Evolutionary conservation across 2,797 vertebrate species (phyloP).

Genomic region (Oreonectes daqikongensis): DNA sequence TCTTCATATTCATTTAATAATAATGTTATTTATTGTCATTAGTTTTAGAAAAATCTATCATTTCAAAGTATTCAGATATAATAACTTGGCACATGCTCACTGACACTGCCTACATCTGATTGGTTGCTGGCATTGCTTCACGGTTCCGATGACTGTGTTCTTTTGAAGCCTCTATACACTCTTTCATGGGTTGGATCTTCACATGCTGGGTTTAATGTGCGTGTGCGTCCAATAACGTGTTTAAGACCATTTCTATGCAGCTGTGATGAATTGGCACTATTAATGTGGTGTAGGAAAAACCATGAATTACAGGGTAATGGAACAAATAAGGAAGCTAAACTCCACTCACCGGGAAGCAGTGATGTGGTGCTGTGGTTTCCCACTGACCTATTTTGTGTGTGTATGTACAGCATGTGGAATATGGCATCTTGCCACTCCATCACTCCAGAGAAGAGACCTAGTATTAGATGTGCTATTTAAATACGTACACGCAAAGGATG

Average conservation of each 20-base stretch:
- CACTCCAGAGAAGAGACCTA: conserved; percentile 6
- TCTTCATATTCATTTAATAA: conserved; percentile 1
- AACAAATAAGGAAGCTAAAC: conserved; percentile 20
- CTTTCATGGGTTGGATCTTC: neutral
- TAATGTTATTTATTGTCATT: neutral
- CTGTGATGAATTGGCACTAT: conserved; percentile 40
- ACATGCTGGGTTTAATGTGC: neutral
- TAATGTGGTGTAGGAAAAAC: conserved; percentile 27
- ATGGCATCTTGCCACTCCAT: conserved; percentile 21
- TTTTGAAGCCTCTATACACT: neutral
- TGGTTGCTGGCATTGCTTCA: neutral
- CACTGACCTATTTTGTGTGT: conserved; percentile 40
- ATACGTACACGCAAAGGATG: conserved; percentile 14
- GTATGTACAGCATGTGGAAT: conserved; percentile 16
- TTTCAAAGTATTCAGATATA: neutral
- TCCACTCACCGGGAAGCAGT: conserved; percentile 14
- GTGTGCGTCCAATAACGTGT: neutral
- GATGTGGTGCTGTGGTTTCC: conserved; percentile 30
- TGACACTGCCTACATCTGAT: neutral
- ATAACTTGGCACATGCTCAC: neutral
- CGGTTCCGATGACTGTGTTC: neutral
- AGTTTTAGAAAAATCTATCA: neutral
- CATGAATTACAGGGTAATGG: conserved; percentile 28
- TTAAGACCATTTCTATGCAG: conserved; percentile 10
- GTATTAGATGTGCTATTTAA: conserved; percentile 18